phyloP scores from a whole-genome alignment of 1,140 invertebrate genomes.

The Catajapyx aquilonaris region DNA sequence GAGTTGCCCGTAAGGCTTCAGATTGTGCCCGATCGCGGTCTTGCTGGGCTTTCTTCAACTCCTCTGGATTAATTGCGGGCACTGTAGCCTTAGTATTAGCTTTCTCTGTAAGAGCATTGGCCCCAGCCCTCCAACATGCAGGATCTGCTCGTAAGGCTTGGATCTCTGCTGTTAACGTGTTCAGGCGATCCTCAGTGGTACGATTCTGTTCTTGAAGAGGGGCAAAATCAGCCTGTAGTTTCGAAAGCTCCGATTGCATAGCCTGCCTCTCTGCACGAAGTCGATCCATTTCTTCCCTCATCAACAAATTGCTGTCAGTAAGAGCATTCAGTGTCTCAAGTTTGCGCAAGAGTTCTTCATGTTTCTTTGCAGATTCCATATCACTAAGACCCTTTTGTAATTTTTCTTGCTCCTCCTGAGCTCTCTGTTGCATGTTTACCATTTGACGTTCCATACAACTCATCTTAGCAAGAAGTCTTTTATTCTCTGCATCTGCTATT shows the following conservation, averaged over 20 bases:
- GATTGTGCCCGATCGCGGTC: no score
- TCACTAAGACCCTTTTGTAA: no score
- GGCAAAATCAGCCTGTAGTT: constrained; percentile 46
- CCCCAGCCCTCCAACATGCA: constrained; percentile 26
- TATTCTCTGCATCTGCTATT: no score
- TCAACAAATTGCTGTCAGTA: constrained; percentile 71
- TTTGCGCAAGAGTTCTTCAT: no score
- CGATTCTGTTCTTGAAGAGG: constrained; percentile 53
- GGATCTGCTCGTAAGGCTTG: constrained; percentile 18
- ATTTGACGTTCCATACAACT: no score
- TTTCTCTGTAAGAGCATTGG: constrained; percentile 72
- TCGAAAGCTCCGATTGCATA: constrained; percentile 30
- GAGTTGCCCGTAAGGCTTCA: no score
- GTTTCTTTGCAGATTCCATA: no score
- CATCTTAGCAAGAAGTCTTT: no score
- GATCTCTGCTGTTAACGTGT: constrained; percentile 26
- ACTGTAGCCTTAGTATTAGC: no score
- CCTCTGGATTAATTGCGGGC: constrained; percentile 75
- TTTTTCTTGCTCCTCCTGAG: no score
- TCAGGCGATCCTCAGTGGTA: constrained; percentile 27
- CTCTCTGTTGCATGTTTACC: no score
- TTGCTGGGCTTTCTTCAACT: constrained; percentile 66
- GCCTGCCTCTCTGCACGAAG: constrained; percentile 43
- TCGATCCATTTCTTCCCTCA: constrained; percentile 63
- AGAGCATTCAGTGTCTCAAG: constrained; percentile 76